Conservation (phyloP, 2,797 vertebrate species). For the Heliangelus exortis region DNA sequence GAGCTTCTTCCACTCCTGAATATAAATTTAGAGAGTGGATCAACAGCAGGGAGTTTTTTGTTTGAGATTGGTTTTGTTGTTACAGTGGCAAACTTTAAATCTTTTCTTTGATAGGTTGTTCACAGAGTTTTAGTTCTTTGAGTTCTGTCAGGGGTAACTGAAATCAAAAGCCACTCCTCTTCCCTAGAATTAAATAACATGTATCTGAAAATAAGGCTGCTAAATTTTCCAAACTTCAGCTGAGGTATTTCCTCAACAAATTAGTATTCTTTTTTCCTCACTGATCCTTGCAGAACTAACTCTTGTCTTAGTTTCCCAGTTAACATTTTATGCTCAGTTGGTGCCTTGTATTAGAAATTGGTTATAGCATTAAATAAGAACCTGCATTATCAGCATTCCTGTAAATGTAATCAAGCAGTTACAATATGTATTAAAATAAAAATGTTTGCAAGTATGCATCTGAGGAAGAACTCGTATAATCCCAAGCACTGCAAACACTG, state of each 20-base stretch:
- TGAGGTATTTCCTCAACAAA: neutral
- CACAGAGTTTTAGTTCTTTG: neutral
- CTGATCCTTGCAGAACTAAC: neutral
- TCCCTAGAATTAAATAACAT: neutral
- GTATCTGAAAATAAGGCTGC: neutral
- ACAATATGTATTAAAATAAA: neutral
- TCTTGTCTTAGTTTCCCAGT: neutral
- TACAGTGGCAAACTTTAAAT: neutral
- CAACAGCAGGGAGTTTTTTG: fast-evolving
- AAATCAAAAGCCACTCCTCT: neutral
- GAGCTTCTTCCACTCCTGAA: neutral
- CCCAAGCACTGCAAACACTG: neutral
- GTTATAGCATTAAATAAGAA: conserved; percentile 1
- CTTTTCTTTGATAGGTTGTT: neutral
- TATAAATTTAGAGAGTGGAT: neutral
- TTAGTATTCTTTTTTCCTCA: neutral
- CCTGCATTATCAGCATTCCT: neutral
- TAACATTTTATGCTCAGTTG: conserved; percentile 25
- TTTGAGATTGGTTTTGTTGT: neutral
- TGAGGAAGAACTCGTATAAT: neutral
- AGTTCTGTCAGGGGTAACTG: neutral
- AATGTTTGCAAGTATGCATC: neutral
- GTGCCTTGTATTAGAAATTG: neutral
- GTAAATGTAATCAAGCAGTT: conserved; percentile 20
- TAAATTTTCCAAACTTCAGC: neutral